These are phyloP conservation scores for Mesembrinibis cayennensis DNA, from an alignment of 2,113 vertebrate species.

Conservation along the genomic window DNA sequence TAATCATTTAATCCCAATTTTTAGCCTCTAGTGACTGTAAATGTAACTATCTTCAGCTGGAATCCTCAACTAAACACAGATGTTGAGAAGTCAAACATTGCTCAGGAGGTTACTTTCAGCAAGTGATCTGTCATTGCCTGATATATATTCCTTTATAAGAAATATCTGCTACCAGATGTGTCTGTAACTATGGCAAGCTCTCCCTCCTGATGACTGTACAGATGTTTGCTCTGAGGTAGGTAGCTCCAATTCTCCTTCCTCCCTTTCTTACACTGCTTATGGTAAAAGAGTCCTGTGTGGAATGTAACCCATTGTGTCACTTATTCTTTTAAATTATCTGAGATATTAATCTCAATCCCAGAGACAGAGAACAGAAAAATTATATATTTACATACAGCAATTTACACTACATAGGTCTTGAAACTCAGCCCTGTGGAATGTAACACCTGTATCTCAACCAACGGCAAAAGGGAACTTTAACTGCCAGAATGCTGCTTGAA, in stretches of 20 bases:
- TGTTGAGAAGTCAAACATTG: background rate
- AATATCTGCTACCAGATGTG: background rate
- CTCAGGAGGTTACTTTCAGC: slow-evolving; percentile 24
- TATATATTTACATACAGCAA: background rate
- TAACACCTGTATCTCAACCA: background rate
- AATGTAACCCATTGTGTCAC: background rate
- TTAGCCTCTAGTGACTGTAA: background rate
- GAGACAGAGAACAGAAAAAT: background rate
- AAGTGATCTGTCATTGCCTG: slow-evolving; percentile 16
- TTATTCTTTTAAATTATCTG: background rate
- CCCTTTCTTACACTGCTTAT: background rate
- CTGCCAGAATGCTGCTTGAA: background rate
- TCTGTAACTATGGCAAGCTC: background rate
- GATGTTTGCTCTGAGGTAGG: background rate
- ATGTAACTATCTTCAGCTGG: slow-evolving; percentile 29
- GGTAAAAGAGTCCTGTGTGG: background rate
- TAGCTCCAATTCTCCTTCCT: background rate
- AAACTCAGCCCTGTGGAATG: background rate
- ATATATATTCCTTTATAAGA: background rate
- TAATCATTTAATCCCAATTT: slow-evolving; percentile 6
- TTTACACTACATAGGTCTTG: background rate
- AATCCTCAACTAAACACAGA: slow-evolving; percentile 37
- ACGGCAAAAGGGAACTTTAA: background rate
- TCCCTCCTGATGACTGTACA: background rate
- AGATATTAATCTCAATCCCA: background rate